Conservation (phyloP, 53 echinoderm and acorn worm species). For the Echinometra lucunter region DNA sequence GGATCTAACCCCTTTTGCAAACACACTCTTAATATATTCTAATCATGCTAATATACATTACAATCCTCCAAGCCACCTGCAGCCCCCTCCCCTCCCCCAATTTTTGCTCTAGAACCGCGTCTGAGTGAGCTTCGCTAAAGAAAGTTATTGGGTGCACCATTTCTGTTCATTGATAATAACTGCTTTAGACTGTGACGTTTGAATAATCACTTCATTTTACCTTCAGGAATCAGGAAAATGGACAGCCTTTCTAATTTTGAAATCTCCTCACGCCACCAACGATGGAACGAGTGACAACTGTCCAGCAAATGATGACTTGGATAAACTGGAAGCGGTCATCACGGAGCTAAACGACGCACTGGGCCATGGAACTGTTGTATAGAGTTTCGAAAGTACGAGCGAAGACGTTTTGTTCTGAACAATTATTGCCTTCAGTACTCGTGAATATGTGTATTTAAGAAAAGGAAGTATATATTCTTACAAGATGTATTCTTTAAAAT, state of each 20-base stretch:
- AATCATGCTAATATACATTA: too few species aligned
- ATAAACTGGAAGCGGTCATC: background rate
- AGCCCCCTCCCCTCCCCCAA: too few species aligned
- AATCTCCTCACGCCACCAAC: background rate
- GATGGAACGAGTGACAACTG: background rate
- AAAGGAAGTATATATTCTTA: background rate
- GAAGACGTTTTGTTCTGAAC: background rate
- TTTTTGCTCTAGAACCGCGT: too few species aligned
- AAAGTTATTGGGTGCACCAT: too few species aligned
- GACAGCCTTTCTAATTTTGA: slow-evolving; percentile 31
- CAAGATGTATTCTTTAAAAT: background rate
- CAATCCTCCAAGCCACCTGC: too few species aligned
- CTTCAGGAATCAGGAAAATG: slow-evolving; percentile 25
- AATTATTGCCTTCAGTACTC: background rate
- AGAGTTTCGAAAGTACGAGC: background rate
- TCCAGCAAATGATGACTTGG: background rate
- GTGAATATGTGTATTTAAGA: background rate
- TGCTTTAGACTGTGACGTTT: background rate
- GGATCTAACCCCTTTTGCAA: too few species aligned
- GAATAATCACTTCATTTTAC: background rate
- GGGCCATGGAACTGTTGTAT: background rate
- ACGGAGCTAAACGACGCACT: slow-evolving; percentile 15
- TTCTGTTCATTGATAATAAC: background rate
- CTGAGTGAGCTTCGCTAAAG: too few species aligned
- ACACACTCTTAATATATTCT: too few species aligned